Conservation (phyloP, 2,888 invertebrate species). For the Troilus luridus region DNA sequence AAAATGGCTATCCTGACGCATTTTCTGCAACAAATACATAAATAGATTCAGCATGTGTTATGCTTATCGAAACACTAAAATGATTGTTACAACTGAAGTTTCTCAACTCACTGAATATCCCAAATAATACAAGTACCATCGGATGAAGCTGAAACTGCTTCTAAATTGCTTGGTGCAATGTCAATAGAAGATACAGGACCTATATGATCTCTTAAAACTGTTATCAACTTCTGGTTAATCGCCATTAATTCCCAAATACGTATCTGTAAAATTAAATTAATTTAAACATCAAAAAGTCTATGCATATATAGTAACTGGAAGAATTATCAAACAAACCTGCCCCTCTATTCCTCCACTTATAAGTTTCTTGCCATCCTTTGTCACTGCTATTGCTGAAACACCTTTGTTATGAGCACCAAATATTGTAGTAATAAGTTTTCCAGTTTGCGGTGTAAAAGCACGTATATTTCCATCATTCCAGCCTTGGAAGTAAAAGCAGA, state of each 20-base stretch:
- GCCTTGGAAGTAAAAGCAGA: slow-evolving; percentile 68
- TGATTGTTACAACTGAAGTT: background rate
- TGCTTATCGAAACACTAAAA: background rate
- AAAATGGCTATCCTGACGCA: slow-evolving; percentile 81
- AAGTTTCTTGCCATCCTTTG: slow-evolving; percentile 78
- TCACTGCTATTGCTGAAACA: slow-evolving; percentile 85
- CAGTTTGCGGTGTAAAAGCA: slow-evolving; percentile 86
- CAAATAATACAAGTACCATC: slow-evolving; percentile 96
- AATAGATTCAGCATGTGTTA: background rate
- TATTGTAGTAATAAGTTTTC: slow-evolving; percentile 85
- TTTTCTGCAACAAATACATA: slow-evolving; percentile 72
- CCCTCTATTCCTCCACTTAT: slow-evolving; percentile 94
- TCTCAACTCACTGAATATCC: slow-evolving; percentile 81
- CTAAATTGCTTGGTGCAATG: slow-evolving; percentile 81
- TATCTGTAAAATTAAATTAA: slow-evolving; percentile 71
- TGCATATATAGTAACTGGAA: background rate
- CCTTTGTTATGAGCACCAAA: slow-evolving; percentile 92
- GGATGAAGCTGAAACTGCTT: slow-evolving; percentile 90
- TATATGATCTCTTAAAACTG: slow-evolving; percentile 91
- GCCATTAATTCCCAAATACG: slow-evolving; percentile 84
- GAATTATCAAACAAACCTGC: slow-evolving; percentile 73
- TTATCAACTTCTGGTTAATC: slow-evolving; percentile 77
- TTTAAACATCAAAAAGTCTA: background rate
- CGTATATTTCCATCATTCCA: slow-evolving; percentile 90
- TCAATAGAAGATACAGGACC: slow-evolving; percentile 88